Evolutionary conservation across 2,113 vertebrate species (phyloP).

Genomic region (Regulus satrapa): DNA sequence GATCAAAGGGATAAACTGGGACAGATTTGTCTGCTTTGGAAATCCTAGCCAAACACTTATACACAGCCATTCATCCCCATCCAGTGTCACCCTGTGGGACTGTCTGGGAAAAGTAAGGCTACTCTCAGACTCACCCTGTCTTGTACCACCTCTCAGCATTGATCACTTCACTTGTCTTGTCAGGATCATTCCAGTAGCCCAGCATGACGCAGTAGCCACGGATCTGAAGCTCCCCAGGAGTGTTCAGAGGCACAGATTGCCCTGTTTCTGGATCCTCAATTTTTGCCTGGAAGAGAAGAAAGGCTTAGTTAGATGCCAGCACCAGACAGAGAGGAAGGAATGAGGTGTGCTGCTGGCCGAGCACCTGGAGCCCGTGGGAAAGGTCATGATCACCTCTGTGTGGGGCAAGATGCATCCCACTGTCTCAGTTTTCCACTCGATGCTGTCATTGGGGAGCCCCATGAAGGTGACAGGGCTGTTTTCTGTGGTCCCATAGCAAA

Average conservation of each 20-base stretch:
- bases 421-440: conserved; percentile 73
- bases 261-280: conserved; percentile 76
- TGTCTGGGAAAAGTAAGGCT: neutral
- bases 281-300: conserved; percentile 78
- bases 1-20: neutral
- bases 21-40: neutral
- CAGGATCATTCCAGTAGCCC: conserved; percentile 85
- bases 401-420: conserved; percentile 83
- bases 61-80: neutral
- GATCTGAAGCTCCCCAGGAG: conserved; percentile 82
- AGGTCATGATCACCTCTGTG: conserved; percentile 78
- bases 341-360: neutral
- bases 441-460: conserved; percentile 72
- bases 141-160: conserved; percentile 84
- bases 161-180: conserved; percentile 79
- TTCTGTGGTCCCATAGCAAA: conserved; percentile 92
- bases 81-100: neutral
- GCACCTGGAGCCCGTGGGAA: neutral
- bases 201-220: conserved; percentile 91
- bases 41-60: neutral
- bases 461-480: conserved; percentile 93
- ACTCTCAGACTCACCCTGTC: conserved; percentile 84
- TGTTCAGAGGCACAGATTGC: conserved; percentile 71
- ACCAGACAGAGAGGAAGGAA: neutral
- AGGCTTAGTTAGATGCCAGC: neutral